Percentiles rank a stretch among this genome's conserved stretches.
Conservation (phyloP, 2,113 vertebrate genomes). For the Cyphomyrus plagiostoma region DNA sequence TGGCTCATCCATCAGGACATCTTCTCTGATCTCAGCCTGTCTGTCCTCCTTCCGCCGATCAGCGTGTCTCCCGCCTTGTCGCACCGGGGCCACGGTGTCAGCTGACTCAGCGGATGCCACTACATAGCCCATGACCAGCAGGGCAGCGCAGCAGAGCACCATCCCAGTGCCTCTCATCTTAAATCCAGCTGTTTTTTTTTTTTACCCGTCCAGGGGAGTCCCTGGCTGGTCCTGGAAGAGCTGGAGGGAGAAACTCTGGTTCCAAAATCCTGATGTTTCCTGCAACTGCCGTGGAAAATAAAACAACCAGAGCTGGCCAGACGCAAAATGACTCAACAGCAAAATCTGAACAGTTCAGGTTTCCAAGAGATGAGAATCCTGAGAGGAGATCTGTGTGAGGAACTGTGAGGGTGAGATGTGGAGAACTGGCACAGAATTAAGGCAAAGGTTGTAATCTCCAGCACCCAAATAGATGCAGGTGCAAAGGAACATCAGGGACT, state of each 20-base stretch:
- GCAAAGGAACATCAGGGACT: not conserved
- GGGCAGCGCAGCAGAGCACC: conserved; percentile 20
- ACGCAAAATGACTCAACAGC: not conserved
- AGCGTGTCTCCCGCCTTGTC: conserved; percentile 13
- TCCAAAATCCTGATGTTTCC: not conserved
- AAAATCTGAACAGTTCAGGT: not conserved
- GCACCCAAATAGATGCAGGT: not conserved
- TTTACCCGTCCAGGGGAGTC: not conserved
- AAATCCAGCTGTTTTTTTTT: not conserved
- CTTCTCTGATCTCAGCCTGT: conserved; percentile 13
- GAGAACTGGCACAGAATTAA: not conserved
- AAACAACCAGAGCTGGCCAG: not conserved
- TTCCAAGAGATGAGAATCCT: not conserved
- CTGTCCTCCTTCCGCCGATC: conserved; percentile 19
- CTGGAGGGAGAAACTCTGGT: not conserved
- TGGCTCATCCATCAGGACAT: conserved; percentile 44
- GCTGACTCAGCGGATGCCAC: conserved; percentile 26
- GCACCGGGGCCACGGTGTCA: conserved; percentile 19
- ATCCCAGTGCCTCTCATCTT: conserved; percentile 24
- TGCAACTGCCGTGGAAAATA: not conserved
- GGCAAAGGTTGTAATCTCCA: not conserved
- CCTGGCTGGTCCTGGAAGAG: not conserved
- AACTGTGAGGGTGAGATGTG: not conserved
- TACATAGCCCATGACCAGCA: conserved; percentile 40
- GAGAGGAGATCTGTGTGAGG: too few relatives aligned